phyloP scores from a whole-genome alignment of 1,140 invertebrate genomes.

The Subanguina moxae region DNA sequence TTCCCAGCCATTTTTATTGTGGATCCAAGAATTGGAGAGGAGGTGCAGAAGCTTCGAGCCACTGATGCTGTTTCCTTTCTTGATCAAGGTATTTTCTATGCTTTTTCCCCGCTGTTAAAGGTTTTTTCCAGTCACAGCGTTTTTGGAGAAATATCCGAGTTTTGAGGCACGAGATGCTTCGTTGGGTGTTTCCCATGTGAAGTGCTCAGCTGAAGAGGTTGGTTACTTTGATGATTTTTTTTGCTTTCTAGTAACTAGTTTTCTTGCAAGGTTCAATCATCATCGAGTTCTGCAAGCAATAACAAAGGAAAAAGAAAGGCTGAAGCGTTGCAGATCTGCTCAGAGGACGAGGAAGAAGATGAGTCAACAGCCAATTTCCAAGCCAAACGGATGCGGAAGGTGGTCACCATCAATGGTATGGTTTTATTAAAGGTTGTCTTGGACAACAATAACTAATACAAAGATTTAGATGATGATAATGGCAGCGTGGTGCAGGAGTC shows the following conservation, averaged over 20 bases:
- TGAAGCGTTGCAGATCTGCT: not conserved
- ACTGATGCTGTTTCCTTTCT: conserved; percentile 64
- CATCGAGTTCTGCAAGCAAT: no score
- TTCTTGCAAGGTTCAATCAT: no score
- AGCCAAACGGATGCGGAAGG: not conserved
- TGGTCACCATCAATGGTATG: not conserved
- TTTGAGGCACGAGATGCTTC: conserved; percentile 42
- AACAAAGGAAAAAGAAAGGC: not conserved
- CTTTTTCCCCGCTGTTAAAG: not conserved
- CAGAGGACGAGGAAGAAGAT: not conserved
- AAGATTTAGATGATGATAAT: not conserved
- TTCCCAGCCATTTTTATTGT: conserved; percentile 73
- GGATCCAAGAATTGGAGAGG: conserved; percentile 71
- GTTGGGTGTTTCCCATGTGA: conserved; percentile 14
- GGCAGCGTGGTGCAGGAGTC: not conserved
- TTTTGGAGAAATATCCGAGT: conserved; percentile 47
- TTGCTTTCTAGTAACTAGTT: no score
- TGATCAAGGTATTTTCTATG: conserved; percentile 59
- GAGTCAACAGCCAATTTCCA: not conserved
- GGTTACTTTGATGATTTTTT: no score
- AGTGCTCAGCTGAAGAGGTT: not conserved
- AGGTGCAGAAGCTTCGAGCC: conserved; percentile 43
- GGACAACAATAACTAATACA: not conserved
- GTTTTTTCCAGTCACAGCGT: conserved; percentile 40
- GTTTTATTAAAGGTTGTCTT: not conserved